phyloP scores from a whole-genome alignment of 1,140 invertebrate species.

The Apis cerana region DNA sequence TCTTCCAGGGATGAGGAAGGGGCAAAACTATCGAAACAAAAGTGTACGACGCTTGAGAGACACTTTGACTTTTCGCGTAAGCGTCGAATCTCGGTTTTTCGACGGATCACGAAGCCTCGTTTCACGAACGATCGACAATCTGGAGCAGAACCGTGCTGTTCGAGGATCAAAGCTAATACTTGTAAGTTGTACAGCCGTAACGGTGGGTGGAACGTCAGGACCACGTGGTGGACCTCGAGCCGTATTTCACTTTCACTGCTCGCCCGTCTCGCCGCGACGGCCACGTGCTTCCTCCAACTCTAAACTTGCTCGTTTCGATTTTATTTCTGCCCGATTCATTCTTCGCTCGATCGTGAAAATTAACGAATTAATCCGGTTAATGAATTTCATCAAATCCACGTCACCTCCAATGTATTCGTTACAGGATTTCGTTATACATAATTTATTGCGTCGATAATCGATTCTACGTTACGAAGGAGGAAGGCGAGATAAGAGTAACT shows the following conservation, averaged over 20 bases:
- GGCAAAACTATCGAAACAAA: no score
- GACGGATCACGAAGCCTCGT: background rate
- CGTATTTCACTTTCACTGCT: conserved; percentile 69
- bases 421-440: no score
- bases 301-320: background rate
- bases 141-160: background rate
- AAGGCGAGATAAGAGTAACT: background rate
- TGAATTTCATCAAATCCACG: no score
- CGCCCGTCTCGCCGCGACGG: background rate
- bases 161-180: conserved; percentile 35
- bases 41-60: background rate
- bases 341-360: no score
- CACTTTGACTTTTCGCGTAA: background rate
- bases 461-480: background rate
- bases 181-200: conserved; percentile 4
- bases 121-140: background rate
- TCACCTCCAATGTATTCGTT: no score
- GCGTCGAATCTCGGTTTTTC: background rate
- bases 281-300: conserved; percentile 56
- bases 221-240: conserved; percentile 56
- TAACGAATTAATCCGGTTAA: no score
- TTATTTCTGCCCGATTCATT: no score
- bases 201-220: conserved; percentile 18
- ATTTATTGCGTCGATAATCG: no score
- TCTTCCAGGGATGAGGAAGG: no score